Base-by-base conservation (phyloP, 2,888 invertebrate species). In the Xylota sylvarum region DNA sequence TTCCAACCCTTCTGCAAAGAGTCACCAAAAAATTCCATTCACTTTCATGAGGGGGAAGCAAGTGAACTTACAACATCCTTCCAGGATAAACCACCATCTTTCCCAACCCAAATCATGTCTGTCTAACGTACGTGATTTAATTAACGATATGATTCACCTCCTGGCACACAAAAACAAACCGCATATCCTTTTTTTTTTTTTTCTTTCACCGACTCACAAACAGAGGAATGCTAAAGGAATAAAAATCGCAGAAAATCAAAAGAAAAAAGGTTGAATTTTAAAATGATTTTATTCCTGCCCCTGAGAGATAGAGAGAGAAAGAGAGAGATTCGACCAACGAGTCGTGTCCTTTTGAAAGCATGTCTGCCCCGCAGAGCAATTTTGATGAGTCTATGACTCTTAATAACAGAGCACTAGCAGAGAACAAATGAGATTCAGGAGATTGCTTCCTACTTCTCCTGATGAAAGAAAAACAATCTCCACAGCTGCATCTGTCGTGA, bases 401-500 rank as follows among this genome's bases (percentile, higher is more conserved):
- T 69, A 62, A 43, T 64, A 32, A 10, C 23, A 48, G 52, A 70
- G 43, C 60, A 80, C 40, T 32, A 50, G 43, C 48, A 64, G 60
- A 67, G 72, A 73, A 67, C 73, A 72, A 60, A 78, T 73, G 78
- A 67, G 58, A 67, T 78, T 72, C 65, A n/a, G 73, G 17, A 80
- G 64, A 65, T 64, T 52, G n/a, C 50, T 32, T 52, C 52, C 10
- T 55, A 17, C 55, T 48, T 5, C 12, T 6, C 14, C 52, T 73
- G 73, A 84, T 84, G 84, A 79, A 84, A 79, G 73, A 64, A 84
- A 79, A 84, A 79, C 79, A 84, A 78, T 74, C 69, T 64, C 37
- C 27, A 7, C 46, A 65, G 37, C 82, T 84, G 83, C 67, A 84
- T 79, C 79, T 79, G 79, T 79, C 84, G 62, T 64, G 84, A 82